Base-by-base conservation (phyloP, 2,113 vertebrate species). In the Osmerus mordax region DNA sequence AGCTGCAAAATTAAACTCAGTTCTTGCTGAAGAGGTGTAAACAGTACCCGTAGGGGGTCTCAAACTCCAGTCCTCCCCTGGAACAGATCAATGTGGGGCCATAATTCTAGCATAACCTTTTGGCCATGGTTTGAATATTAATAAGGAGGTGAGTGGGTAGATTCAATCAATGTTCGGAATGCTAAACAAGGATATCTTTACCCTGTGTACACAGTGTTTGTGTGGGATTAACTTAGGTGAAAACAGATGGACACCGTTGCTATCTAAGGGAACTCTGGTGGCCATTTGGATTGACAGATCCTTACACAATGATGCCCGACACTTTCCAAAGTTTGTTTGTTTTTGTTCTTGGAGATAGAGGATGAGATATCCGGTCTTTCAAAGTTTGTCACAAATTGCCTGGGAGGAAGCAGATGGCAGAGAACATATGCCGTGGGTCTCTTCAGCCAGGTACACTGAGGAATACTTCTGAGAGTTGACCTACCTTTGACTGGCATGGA, bases 391-490 rank as follows among this genome's bases (percentile, higher is more conserved):
- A 78, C 73, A 63, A 66, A 60, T 70, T 76, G 81, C 72, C 21
- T 23, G 84, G 83, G 84, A 88, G 70, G 63, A 25, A 77, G 73
- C 87, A 91, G 89, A 90, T 91, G 87, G 86, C 73, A 73, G 72
- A 76, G 83, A 78, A 75, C 89, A 90, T 85, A 86, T 89, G 86
- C 69, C 81, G 73, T 32, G 63, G 60, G 70, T 86, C 79, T 86
- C 74, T 81, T 74, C 82, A 87, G 81, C 82, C 84, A 85, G 84
- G 80, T 87, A 79, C 83, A 67, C 81, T 77, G 81, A 84, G 85
- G 86, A 91, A 84, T 83, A 80, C 88, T 83, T 83, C 77, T 76
- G 82, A 86, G 87, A 86, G 77, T 81, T 86, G 80, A 73, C 83
- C 89, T 81, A 83, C 75, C 87, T 87, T 82, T 74, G 41, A 71